Evolutionary conservation across 1,140 invertebrate species (phyloP), one percentile per base, ranked within the genome.

Genomic region (Leptoteleia sp.): DNA sequence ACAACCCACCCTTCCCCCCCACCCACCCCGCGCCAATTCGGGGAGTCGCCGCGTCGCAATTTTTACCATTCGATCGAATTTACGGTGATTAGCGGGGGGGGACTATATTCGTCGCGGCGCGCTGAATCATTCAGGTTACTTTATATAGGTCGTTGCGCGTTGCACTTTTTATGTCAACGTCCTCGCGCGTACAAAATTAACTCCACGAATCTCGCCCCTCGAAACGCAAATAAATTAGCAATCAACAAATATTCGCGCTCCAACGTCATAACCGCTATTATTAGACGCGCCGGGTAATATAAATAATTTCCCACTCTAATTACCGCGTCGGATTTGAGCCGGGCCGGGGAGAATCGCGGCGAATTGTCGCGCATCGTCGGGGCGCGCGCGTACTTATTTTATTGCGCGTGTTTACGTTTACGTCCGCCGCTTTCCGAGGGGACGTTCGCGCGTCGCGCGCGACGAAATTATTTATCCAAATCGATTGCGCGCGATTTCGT

Each of bases 121-220:
- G 59, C 45, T 48, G 43, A 61, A 61, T 61, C 55, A 62, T 62
- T 40, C 12, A 48, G 25, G 29, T 50, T 43, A 59, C 12, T 12
- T 45, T 42, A 48, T 37, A 25, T 37, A 25, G 38, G 40, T 45
- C 40, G 40, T 35, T 45, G 16, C 37, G 3, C n/a, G n/a, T 37
- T 37, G 17, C 57, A 42, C 52, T 61, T 48, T 61, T 61, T 61
- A 38, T 38, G 42, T 61, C 42, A 35, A 47, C 57, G 59, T 31
- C 31, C 45, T 13, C 42, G 42, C 8, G 43, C 40, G 35, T 35
- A 40, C 12, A 35, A 62, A 62, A 48, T 50, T 47, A 62, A 50
- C 59, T 27, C 25, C 11, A 11, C 15, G 37, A n/a, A n/a, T n/a
- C 37, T 52, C 15, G 43, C 15, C n/a, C 11, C 31, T 33, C 15